Evolutionary conservation across 1,140 invertebrate genomes (phyloP), one percentile per base, ranked within the genome.

Genomic region (Neodiprion virginianus): DNA sequence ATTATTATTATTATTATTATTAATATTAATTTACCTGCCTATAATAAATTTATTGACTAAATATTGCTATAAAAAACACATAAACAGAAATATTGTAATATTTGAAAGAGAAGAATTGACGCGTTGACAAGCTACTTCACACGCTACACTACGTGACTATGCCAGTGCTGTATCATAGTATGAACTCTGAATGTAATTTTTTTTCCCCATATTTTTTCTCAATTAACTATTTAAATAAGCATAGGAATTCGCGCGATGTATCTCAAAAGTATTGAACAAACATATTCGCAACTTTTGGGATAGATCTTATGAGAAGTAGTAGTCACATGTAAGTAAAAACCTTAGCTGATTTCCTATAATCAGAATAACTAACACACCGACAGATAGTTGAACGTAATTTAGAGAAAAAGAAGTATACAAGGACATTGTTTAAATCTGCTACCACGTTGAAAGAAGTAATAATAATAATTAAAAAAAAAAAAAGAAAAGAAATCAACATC

Each of bases 11-110:
- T 14, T 65, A 83, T 82, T 80, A 83, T 84, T 77, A 86, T 86
- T 83, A 86, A 85, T 86, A 86, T 85, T 86, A 83, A 84, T 83
- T 85, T 86, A 85, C 82, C 82, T 85, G 84, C 83, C 83, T 85
- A 80, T 83, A 83, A 86, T 86, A 82, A 86, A 85, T 85, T 85
- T 86, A 80, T 79, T 80, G 48, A 80, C 77, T 77, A 80, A 40
- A 78, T 79, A 78, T 76, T 79, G 80, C 78, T 78, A 79, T 79
- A 78, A 80, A 72, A 74, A 77, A 78, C 74, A 78, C 68, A 72
- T 74, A 73, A 66, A 76, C 82, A 82, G 53, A 69, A 77, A 74
- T 85, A 85, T 84, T 83, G 80, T 84, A 85, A 84, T 85, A 83
- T 87, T 84, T 83, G 77, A 72, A 82, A 76, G 12, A 72, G 28